A percentile compares a stretch with the other conserved stretches of the same genome.
Evolutionary conservation across 2,888 invertebrate genomes (phyloP).

Genomic region (Tinea trinotella): DNA sequence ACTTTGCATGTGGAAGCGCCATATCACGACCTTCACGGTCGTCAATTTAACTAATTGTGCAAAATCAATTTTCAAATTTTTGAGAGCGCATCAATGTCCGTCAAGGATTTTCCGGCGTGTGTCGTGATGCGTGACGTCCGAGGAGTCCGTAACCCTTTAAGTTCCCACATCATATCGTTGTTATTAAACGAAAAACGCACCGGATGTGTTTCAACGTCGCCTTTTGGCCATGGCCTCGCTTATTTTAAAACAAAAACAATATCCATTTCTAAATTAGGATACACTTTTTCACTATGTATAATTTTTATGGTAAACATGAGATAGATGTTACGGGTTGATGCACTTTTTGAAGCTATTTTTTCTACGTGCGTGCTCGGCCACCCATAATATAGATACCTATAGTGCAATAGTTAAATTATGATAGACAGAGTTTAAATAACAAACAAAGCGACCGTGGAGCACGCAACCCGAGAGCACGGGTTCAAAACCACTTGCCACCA

Average conservation of each 20-base stretch:
- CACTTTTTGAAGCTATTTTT: neutral
- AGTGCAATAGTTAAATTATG: too few species aligned
- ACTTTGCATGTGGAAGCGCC: slow-evolving; percentile 4
- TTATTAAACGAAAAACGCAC: slow-evolving; percentile 51
- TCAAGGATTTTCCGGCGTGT: slow-evolving; percentile 44
- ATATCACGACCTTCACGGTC: slow-evolving; percentile 30
- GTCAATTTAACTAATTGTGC: slow-evolving; percentile 37
- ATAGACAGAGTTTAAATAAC: too few species aligned
- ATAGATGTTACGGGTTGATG: slow-evolving; percentile 12
- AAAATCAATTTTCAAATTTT: slow-evolving; percentile 40
- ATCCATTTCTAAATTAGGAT: slow-evolving; percentile 2
- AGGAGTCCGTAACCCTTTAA: slow-evolving; percentile 19
- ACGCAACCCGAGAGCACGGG: too few species aligned
- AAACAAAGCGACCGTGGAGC: too few species aligned
- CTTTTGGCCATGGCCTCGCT: slow-evolving; percentile 15
- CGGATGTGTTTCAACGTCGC: slow-evolving; percentile 35
- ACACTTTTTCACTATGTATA: neutral
- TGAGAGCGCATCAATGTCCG: slow-evolving; percentile 38
- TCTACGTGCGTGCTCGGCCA: neutral
- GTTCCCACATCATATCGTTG: slow-evolving; percentile 20
- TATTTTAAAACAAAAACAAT: slow-evolving; percentile 11
- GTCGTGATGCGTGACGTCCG: slow-evolving; percentile 28
- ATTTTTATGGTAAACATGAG: neutral
- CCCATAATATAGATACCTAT: neutral
- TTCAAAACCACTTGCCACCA: too few species aligned